A percentile compares a stretch with the other conserved stretches of the same genome.
phyloP scores from a whole-genome alignment of 37 sponge, comb jelly and placozoan genomes.

The Crambe crambe region DNA sequence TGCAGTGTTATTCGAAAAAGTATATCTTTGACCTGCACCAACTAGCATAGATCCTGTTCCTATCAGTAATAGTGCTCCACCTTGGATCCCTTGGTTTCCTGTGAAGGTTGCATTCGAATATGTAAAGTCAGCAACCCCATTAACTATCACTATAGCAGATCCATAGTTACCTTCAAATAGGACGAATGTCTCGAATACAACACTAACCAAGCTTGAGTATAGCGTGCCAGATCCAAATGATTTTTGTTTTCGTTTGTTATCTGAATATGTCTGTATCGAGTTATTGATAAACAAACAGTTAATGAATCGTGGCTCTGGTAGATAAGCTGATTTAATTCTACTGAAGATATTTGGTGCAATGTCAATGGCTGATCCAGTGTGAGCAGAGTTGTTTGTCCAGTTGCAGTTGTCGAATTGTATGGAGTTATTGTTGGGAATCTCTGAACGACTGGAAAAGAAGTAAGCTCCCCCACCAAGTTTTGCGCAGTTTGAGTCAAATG shows the following conservation, averaged over 20 bases:
- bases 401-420: not conserved
- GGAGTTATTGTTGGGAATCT: not conserved
- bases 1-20: not conserved
- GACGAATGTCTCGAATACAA: not conserved
- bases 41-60: not conserved
- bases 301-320: slow-evolving; percentile 8
- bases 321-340: not conserved
- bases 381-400: slow-evolving; percentile 6
- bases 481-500: not conserved
- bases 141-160: not conserved
- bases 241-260: not conserved
- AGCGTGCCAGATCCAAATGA: not conserved
- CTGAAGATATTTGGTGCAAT: not conserved
- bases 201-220: slow-evolving; percentile 20
- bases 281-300: slow-evolving; percentile 1
- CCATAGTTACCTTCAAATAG: not conserved
- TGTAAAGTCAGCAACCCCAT: not conserved
- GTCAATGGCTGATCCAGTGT: slow-evolving; percentile 5
- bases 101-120: not conserved
- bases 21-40: not conserved
- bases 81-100: not conserved
- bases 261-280: not conserved
- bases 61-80: not conserved
- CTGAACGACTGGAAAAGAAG: not conserved
- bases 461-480: not conserved